Conservation (phyloP, 2,113 vertebrate species). For the Hemibagrus wyckioides region DNA sequence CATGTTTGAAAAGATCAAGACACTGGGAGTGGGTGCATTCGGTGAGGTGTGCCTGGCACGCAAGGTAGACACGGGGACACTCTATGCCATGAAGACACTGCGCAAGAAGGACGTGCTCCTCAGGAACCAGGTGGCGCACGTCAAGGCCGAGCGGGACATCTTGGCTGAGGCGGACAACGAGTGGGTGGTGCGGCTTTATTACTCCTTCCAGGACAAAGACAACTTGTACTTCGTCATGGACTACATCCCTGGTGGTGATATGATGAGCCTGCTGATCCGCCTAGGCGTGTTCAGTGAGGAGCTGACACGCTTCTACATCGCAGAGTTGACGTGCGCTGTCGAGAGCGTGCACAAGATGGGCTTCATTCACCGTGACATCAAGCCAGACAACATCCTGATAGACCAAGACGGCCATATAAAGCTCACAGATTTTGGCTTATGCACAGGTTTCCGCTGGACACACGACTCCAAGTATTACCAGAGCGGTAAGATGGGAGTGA, state of each 20-base stretch:
- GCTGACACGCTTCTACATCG: conserved; percentile 95
- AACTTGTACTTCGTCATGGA: conserved; percentile 99
- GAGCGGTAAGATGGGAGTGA: conserved; percentile 79
- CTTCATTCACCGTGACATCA: conserved; percentile 99
- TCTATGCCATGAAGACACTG: conserved; percentile 99
- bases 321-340: conserved; percentile 93
- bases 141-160: conserved; percentile 97
- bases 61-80: conserved; percentile 93
- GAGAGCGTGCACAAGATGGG: conserved; percentile 99
- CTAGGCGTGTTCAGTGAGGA: conserved; percentile 95
- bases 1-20: conserved; percentile 98
- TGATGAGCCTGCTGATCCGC: conserved; percentile 98
- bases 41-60: conserved; percentile 95
- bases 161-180: conserved; percentile 98
- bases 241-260: conserved; percentile 99
- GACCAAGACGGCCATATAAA: conserved; percentile 97
- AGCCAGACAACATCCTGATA: conserved; percentile 98
- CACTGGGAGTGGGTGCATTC: conserved; percentile 93
- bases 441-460: conserved; percentile 98
- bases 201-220: conserved; percentile 98
- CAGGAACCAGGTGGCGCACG: conserved; percentile 97
- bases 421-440: conserved; percentile 95
- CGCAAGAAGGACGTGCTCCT: conserved; percentile 97
- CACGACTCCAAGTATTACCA: conserved; percentile 99
- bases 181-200: conserved; percentile 98